phyloP scores from a whole-genome alignment of 2,888 invertebrate genomes.

The Ichneumoninae sp. region DNA sequence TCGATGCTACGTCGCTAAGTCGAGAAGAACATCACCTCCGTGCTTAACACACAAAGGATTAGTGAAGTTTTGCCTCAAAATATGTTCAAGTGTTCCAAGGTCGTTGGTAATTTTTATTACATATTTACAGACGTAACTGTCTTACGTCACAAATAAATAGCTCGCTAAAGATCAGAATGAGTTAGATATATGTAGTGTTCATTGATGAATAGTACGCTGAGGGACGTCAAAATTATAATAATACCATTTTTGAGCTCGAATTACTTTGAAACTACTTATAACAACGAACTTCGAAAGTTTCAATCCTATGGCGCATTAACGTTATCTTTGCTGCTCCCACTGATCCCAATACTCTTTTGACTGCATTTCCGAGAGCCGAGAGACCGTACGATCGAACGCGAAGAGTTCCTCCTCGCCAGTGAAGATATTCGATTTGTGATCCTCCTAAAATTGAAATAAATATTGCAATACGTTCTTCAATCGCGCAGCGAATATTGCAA shows the following conservation, averaged over 20 bases:
- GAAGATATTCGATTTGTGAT: constrained; percentile 94
- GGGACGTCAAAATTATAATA: neutral
- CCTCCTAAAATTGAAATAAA: constrained; percentile 86
- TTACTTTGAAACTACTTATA: constrained; percentile 36
- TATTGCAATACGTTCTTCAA: neutral
- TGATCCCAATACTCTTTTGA: constrained; percentile 96
- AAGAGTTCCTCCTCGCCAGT: constrained; percentile 99
- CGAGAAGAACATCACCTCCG: neutral
- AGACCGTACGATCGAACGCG: constrained; percentile 97
- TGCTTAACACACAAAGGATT: neutral
- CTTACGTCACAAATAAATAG: constrained; percentile 44
- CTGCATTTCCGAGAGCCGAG: constrained; percentile 98
- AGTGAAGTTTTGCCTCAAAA: neutral
- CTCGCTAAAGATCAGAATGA: constrained; percentile 5
- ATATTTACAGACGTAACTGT: constrained; percentile 44
- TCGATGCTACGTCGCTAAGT: neutral
- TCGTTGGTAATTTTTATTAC: constrained; percentile 26
- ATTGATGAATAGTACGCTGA: neutral
- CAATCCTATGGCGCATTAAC: constrained; percentile 51
- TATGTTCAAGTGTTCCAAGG: neutral
- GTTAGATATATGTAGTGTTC: constrained; percentile 18
- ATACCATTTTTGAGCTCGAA: constrained; percentile 1
- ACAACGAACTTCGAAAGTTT: constrained; percentile 21
- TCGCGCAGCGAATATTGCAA: neutral
- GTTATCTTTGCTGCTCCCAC: constrained; percentile 86